Evolutionary conservation across 2,888 invertebrate species (phyloP).

Genomic region (Thereva nobilitata): DNA sequence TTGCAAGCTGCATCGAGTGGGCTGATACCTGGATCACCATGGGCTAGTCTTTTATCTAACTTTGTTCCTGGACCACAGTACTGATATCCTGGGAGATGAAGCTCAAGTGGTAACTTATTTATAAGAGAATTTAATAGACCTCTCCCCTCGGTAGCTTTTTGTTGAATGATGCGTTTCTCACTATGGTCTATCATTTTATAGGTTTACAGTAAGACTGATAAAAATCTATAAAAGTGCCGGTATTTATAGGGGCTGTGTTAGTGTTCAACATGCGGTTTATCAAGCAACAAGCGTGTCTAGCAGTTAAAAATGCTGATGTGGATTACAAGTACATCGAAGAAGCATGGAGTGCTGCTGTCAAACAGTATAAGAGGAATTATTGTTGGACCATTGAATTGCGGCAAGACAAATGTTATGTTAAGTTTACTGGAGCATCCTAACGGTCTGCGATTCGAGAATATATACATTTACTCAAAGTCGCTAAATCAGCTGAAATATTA

Average conservation of each 20-base stretch:
- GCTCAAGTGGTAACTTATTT: conserved; percentile 44
- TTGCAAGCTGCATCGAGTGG: conserved; percentile 45
- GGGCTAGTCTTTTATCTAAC: conserved; percentile 44
- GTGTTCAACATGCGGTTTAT: not conserved
- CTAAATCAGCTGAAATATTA: too few species aligned
- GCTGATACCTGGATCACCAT: conserved; percentile 46
- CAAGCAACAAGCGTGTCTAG: not conserved
- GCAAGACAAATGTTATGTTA: conserved; percentile 50
- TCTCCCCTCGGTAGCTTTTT: not conserved
- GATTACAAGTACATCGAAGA: too few species aligned
- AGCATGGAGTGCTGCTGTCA: conserved; percentile 32
- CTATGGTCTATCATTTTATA: not conserved
- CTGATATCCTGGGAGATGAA: conserved; percentile 45
- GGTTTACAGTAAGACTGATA: not conserved
- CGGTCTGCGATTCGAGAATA: too few species aligned
- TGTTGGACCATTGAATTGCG: conserved; percentile 48
- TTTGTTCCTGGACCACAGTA: conserved; percentile 49
- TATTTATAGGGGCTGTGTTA: not conserved
- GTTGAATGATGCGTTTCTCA: too few species aligned
- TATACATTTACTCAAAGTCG: too few species aligned
- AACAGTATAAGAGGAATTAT: conserved; percentile 41
- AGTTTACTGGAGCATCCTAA: conserved; percentile 41
- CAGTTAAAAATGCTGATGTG: not conserved
- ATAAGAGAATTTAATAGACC: conserved; percentile 41
- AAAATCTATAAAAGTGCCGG: not conserved